Conservation (phyloP, 2,797 vertebrate genomes). For the Pristis pectinata region DNA sequence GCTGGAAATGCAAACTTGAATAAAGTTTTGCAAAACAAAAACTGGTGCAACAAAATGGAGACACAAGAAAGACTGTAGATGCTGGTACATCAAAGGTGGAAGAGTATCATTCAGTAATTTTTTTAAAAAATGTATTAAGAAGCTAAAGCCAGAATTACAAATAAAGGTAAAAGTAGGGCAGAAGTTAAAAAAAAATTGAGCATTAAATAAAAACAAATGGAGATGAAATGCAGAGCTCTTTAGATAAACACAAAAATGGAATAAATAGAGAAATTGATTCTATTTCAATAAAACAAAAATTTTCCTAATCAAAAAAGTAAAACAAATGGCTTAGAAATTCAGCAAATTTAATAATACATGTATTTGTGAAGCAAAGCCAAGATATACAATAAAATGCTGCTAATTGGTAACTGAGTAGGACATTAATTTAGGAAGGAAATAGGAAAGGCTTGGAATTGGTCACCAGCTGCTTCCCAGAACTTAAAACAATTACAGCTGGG, state of each 20-base stretch:
- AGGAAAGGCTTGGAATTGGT: slow-evolving; percentile 15
- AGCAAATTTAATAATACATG: background rate
- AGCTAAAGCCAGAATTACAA: background rate
- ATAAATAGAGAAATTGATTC: background rate
- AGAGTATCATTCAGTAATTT: background rate
- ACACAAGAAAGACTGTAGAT: too few species aligned
- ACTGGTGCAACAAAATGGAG: too few species aligned
- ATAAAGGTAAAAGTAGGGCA: background rate
- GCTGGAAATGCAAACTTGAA: background rate
- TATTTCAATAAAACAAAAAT: background rate
- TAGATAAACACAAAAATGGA: background rate
- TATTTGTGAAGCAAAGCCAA: background rate
- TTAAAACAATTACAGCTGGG: background rate
- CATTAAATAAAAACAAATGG: background rate
- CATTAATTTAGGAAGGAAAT: background rate
- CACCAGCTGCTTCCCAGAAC: background rate
- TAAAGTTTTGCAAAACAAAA: background rate
- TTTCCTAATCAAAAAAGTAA: background rate
- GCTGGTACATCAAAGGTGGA: background rate
- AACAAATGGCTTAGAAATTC: background rate
- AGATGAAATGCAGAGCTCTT: background rate
- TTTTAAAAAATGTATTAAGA: background rate
- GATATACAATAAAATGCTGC: background rate
- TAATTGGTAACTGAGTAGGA: background rate
- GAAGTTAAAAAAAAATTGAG: background rate